phyloP scores from a whole-genome alignment of 2,797 vertebrate species.

The Merluccius polli region DNA sequence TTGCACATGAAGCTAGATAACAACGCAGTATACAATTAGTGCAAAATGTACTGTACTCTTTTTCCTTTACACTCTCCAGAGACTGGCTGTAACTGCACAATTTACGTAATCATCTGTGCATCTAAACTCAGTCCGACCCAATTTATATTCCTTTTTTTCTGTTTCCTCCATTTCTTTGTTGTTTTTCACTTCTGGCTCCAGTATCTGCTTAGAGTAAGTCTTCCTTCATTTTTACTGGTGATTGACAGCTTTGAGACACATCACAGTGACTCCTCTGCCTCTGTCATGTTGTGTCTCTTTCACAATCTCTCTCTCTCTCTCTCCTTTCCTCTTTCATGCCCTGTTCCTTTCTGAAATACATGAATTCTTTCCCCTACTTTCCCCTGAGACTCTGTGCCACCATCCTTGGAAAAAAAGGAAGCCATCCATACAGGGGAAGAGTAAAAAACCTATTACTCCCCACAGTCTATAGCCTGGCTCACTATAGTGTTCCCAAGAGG shows the following conservation, averaged over 20 bases:
- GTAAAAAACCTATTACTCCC: neutral
- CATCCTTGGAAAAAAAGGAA: neutral
- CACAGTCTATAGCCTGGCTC: neutral
- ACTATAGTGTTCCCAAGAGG: neutral
- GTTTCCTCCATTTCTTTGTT: conserved; percentile 37
- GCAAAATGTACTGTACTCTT: neutral
- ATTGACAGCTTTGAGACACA: conserved; percentile 61
- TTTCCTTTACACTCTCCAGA: neutral
- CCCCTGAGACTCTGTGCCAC: conserved; percentile 3
- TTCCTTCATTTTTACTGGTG: conserved; percentile 22
- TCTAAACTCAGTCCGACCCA: neutral
- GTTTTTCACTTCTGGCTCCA: conserved; percentile 34
- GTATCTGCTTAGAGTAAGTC: conserved; percentile 19
- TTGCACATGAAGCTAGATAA: neutral
- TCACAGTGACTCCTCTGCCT: conserved; percentile 50
- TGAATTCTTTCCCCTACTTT: conserved; percentile 46
- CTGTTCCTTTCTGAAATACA: conserved; percentile 39
- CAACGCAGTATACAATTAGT: neutral
- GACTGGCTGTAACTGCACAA: neutral
- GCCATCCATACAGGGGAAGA: neutral
- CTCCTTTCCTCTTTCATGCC: conserved; percentile 44
- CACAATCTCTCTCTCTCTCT: conserved; percentile 30
- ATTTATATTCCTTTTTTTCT: neutral
- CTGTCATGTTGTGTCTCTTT: conserved; percentile 48
- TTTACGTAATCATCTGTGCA: neutral